Evolutionary conservation across 2,888 invertebrate genomes (phyloP).

Genomic region (Pseudococcus longispinus): DNA sequence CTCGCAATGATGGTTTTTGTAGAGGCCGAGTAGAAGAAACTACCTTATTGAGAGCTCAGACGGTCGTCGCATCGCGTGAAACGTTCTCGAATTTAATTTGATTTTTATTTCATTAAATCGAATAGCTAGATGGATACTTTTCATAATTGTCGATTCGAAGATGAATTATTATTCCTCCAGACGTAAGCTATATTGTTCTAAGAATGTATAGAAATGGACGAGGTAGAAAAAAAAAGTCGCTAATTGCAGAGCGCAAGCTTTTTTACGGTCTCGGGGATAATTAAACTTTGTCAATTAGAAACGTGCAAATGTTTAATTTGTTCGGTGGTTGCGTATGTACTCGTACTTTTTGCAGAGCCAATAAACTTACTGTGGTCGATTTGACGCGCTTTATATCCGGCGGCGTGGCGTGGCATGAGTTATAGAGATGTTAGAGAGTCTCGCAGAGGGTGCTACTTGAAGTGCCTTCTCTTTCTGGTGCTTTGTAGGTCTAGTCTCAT

Average conservation of each 20-base stretch:
- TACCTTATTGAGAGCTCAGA: background rate
- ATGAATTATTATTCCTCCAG: background rate
- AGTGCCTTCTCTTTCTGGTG: background rate
- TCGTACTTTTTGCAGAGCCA: background rate
- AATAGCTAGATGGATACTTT: background rate
- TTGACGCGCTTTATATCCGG: background rate
- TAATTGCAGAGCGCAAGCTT: constrained; percentile 1
- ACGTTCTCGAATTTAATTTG: constrained; percentile 30
- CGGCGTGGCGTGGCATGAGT: background rate
- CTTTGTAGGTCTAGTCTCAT: too few species aligned
- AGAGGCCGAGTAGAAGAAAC: background rate
- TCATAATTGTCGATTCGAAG: constrained; percentile 15
- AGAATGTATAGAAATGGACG: background rate
- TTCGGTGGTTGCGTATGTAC: too few species aligned
- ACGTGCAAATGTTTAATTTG: constrained; percentile 26
- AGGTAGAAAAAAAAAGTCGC: background rate
- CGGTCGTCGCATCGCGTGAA: constrained; percentile 21
- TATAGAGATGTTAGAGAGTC: background rate
- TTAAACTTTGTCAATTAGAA: constrained; percentile 18
- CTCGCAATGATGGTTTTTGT: background rate
- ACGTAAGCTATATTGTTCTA: background rate
- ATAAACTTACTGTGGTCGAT: background rate
- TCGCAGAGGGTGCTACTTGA: background rate
- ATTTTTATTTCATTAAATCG: constrained; percentile 11
- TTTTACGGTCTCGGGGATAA: background rate